Conservation (phyloP, 1,140 invertebrate genomes). For the Monochamus saltuarius region DNA sequence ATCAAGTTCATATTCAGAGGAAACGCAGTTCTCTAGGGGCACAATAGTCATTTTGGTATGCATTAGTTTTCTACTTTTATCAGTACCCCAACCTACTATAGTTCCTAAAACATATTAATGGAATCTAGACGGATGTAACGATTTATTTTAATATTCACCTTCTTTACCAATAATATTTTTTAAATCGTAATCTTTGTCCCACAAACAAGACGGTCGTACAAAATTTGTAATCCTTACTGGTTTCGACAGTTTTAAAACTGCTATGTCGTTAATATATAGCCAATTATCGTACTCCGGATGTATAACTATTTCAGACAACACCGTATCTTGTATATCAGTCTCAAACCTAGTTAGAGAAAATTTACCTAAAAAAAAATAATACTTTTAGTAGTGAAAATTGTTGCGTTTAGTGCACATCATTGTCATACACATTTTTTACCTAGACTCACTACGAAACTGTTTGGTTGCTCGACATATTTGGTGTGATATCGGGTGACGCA, state of each 20-base stretch:
- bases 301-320: conserved; percentile 55
- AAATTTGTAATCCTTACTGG: conserved; percentile 54
- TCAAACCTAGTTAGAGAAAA: conserved; percentile 56
- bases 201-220: conserved; percentile 64
- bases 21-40: too few relatives aligned
- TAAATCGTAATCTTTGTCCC: conserved; percentile 54
- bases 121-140: background rate
- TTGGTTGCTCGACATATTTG: conserved; percentile 25
- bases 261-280: conserved; percentile 59
- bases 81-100: conserved; percentile 66
- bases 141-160: conserved; percentile 47
- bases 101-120: conserved; percentile 50
- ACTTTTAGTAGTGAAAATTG: too few relatives aligned
- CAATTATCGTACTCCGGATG: conserved; percentile 61
- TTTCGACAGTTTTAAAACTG: conserved; percentile 56
- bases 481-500: conserved; percentile 43
- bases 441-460: conserved; percentile 40
- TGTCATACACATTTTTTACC: conserved; percentile 29
- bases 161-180: conserved; percentile 53
- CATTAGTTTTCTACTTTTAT: conserved; percentile 54
- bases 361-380: conserved; percentile 52
- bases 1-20: too few relatives aligned
- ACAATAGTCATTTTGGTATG: too few relatives aligned
- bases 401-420: background rate
- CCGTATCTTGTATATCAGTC: conserved; percentile 37